Conservation (phyloP, 2,888 invertebrate genomes). For the Euphydryas editha region DNA sequence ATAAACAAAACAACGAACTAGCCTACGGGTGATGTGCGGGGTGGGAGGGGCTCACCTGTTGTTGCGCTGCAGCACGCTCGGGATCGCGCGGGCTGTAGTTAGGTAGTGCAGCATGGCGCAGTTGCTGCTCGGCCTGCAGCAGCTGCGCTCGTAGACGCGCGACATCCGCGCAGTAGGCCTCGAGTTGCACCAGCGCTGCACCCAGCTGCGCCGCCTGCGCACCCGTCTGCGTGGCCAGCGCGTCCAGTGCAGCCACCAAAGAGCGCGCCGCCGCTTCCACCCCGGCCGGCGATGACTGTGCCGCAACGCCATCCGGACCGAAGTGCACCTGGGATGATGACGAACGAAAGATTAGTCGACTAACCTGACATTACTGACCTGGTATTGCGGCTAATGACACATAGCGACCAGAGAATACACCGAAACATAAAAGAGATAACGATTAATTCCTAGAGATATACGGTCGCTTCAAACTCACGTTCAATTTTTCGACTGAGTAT, state of each 20-base stretch:
- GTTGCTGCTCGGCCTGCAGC: slow-evolving; percentile 93
- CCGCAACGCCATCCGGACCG: slow-evolving; percentile 93
- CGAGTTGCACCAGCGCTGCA: slow-evolving; percentile 92
- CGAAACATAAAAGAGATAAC: background rate
- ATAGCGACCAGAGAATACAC: background rate
- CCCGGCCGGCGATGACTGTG: slow-evolving; percentile 86
- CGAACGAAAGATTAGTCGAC: background rate
- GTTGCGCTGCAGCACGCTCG: slow-evolving; percentile 91
- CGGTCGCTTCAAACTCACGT: slow-evolving; percentile 82
- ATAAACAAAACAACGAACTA: slow-evolving; percentile 74
- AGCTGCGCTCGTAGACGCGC: slow-evolving; percentile 92
- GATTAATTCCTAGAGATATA: background rate
- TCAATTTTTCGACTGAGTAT: slow-evolving; percentile 94
- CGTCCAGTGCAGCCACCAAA: slow-evolving; percentile 87
- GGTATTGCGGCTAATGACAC: too few relatives aligned
- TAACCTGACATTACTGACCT: background rate
- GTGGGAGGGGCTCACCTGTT: slow-evolving; percentile 90
- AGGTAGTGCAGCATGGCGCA: slow-evolving; percentile 92
- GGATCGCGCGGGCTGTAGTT: slow-evolving; percentile 92
- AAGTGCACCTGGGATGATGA: slow-evolving; percentile 90
- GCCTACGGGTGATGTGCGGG: slow-evolving; percentile 50
- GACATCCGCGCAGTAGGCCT: slow-evolving; percentile 94
- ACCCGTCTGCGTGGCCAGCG: slow-evolving; percentile 84
- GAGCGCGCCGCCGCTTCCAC: slow-evolving; percentile 89
- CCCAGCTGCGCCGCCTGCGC: slow-evolving; percentile 87